Base-by-base conservation (phyloP, 2,888 invertebrate genomes). In the Sphinx pinastri region DNA sequence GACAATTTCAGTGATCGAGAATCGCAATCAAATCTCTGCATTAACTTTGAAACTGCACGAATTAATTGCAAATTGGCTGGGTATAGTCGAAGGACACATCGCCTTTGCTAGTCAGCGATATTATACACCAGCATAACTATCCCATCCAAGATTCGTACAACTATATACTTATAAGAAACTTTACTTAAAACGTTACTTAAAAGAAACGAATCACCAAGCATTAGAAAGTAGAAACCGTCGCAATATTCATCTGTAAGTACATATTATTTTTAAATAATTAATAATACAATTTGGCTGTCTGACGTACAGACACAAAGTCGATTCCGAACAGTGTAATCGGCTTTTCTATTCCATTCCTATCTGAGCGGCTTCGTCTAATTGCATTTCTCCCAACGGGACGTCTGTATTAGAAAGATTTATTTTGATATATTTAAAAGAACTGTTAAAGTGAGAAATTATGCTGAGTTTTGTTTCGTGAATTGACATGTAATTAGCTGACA, bases 241-340 rank as follows among this genome's bases (percentile, higher is more conserved):
- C 13, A 6, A 47, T 63, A 49, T 63, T 19, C 7, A 13, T 49
- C 63, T 19, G 2, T 13, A 49, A 49, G 49, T 49, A 63, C 13
- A 19, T 63, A 49, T 63, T 49, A 49, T 49, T 19, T 59, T 63
- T 63, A 63, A 63, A 63, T 63, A 63, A 63, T 63, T 63, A 63
- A 63, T 55, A 60, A 69, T 69, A 69, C 52, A 47, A 68, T 68
- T 66, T 57, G 70, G 54, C 31, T n/a, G 55, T 67, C 58, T 58
- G 58, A 58, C 58, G 51, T 52, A 68, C 73, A 71, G 71, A 71
- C 73, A 71, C 70, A 70, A 68, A 71, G 75, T 74, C 76, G 71
- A 77, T 73, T 51, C 73, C 69, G 73, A 73, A 77, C 73, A 71
- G 57, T 67, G 73, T 79, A 79, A 77, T 75, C 79, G 76, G 76